phyloP scores from a whole-genome alignment of 2,797 vertebrate genomes.

The Hyperoplus lanceolatus region DNA sequence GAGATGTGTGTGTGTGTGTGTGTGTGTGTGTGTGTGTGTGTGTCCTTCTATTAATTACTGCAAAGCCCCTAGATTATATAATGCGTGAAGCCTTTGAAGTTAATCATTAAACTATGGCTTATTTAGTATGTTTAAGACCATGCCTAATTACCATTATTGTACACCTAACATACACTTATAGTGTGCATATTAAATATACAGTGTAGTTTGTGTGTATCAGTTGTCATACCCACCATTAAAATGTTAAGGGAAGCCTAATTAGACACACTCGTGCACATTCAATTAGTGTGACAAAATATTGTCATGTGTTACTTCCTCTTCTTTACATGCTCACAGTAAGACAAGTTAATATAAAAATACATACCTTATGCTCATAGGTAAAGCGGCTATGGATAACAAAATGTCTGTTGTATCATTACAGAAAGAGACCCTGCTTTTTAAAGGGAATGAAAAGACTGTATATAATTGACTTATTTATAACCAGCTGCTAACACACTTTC shows the following conservation, averaged over 20 bases:
- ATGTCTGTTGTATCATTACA: slow-evolving; percentile 2
- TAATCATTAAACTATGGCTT: background rate
- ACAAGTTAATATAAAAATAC: too few relatives aligned
- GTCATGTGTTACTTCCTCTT: background rate
- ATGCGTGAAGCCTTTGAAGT: background rate
- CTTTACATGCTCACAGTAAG: background rate
- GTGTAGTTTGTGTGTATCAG: background rate
- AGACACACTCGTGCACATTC: background rate
- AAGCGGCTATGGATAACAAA: background rate
- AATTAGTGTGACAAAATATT: background rate
- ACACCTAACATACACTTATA: background rate
- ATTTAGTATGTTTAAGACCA: background rate
- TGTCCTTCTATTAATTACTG: background rate
- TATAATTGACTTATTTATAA: slow-evolving; percentile 36
- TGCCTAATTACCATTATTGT: background rate
- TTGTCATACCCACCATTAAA: background rate
- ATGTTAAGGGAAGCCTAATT: background rate
- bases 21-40: background rate
- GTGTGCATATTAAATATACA: background rate
- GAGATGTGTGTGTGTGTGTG: slow-evolving; percentile 1
- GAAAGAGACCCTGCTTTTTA: slow-evolving; percentile 12
- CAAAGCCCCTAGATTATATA: background rate
- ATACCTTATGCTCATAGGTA: too few relatives aligned
- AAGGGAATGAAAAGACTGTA: slow-evolving; percentile 5
- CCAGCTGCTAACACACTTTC: slow-evolving; percentile 15